Conservation (phyloP, 1,140 invertebrate species). For the Drosophila sp. region DNA sequence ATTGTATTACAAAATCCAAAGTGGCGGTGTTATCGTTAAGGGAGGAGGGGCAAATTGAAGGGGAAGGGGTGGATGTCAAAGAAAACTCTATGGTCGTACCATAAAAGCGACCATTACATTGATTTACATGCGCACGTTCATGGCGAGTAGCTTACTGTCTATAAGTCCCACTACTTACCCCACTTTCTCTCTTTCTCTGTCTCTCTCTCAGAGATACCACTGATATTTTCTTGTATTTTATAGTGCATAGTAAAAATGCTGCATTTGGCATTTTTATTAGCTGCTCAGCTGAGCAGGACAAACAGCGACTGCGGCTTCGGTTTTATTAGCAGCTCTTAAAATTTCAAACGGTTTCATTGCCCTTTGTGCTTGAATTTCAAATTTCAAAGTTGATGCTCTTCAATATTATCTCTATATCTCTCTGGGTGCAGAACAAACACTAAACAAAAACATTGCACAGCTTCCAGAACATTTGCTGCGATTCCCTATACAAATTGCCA, state of each 20-base stretch:
- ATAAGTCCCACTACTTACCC: constrained; percentile 17
- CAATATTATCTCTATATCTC: constrained; percentile 26
- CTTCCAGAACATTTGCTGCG: constrained; percentile 2
- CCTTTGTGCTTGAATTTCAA: constrained; percentile 28
- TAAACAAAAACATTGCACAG: constrained; percentile 14
- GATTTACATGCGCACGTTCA: constrained; percentile 62
- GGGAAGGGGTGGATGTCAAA: background rate
- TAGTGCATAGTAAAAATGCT: constrained; percentile 56
- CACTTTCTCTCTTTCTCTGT: background rate
- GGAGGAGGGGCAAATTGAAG: background rate
- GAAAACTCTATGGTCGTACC: constrained; percentile 30
- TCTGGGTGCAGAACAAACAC: too few species aligned
- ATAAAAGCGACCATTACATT: constrained; percentile 64
- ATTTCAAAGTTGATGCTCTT: constrained; percentile 6
- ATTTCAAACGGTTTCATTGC: constrained; percentile 44
- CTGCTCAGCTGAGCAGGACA: constrained; percentile 54
- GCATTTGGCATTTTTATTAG: constrained; percentile 61
- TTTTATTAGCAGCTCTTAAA: constrained; percentile 57
- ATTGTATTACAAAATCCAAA: constrained; percentile 57
- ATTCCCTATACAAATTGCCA: background rate
- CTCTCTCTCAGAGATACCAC: background rate
- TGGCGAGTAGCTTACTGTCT: constrained; percentile 46
- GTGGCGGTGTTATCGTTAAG: background rate
- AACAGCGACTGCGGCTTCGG: background rate
- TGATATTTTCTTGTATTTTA: constrained; percentile 40